Evolutionary conservation across 1,140 invertebrate genomes (phyloP), one percentile per base, ranked within the genome.

Genomic region (Thaumatotibia leucotreta): DNA sequence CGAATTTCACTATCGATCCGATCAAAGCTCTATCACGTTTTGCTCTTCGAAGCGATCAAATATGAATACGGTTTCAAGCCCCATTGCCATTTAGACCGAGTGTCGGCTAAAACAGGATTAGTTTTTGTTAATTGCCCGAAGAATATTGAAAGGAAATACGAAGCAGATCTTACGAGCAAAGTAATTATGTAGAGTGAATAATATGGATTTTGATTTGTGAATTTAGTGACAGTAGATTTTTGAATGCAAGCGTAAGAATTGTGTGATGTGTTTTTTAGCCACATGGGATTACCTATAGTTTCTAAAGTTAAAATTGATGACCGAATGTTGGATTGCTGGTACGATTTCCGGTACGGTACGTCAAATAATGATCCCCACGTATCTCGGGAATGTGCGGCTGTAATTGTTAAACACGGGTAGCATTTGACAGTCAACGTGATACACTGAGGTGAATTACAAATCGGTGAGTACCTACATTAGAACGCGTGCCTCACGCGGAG

Each of bases 21-120:
- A 31, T 58, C 52, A 58, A 29, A 31, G n/a, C 27, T 58, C 52
- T 58, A 58, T 31, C 52, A 58, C 52, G 24, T 14, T 58, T 58
- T 14, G 52, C 52, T 58, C 52, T 58, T 27, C n/a, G 50, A 14
- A 14, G 27, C 52, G 23, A 58, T 58, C 52, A 58, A 58, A 31
- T 58, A 58, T 58, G 3, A 58, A 58, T 58, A 58, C 23, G 24
- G 27, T 6, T 58, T 27, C 23, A 58, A 24, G 52, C 52, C 14
- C 11, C 52, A 4, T 29, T 31, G 52, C 11, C 52, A 29, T 24
- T 20, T 45, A 20, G 14, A 45, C 39, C 39, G n/a, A 0, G 23
- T n/a, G 24, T n/a, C n/a, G 5, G 52, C 52, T 11, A 11, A 58
- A 27, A 58, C 24, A 58, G 8, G 24, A 14, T 58, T 58, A 24